phyloP scores from a whole-genome alignment of 1,140 invertebrate species.

The Pygmarrhopalites habei region DNA sequence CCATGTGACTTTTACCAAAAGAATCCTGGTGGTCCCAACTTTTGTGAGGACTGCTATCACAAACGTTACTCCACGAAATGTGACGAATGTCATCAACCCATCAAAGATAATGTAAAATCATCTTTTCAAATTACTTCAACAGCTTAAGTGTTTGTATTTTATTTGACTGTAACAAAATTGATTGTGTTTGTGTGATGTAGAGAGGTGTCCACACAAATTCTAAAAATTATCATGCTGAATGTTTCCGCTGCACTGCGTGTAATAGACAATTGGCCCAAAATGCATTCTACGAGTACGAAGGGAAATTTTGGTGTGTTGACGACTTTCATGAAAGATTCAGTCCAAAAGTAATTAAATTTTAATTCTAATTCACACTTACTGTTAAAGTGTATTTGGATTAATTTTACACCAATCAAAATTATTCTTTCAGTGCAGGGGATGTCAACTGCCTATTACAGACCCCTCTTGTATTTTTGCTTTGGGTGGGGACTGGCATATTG shows the following conservation, averaged over 20 bases:
- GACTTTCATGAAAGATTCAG: conserved; percentile 59
- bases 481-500: conserved; percentile 60
- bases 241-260: conserved; percentile 58
- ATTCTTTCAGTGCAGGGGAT: conserved; percentile 59
- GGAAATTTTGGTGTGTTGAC: conserved; percentile 46
- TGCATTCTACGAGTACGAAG: conserved; percentile 50
- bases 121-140: too few relatives aligned
- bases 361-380: too few relatives aligned
- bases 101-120: conserved; percentile 46
- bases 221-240: conserved; percentile 45
- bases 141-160: too few relatives aligned
- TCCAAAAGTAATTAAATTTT: too few relatives aligned
- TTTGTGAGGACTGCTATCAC: conserved; percentile 58
- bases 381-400: too few relatives aligned
- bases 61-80: conserved; percentile 60
- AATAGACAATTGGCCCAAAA: conserved; percentile 53
- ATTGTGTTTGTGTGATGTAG: too few relatives aligned
- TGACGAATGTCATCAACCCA: conserved; percentile 54
- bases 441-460: conserved; percentile 51
- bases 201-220: too few relatives aligned
- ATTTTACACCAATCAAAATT: too few relatives aligned
- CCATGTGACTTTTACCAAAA: conserved; percentile 60
- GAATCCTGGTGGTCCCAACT: conserved; percentile 46
- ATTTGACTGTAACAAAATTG: too few relatives aligned
- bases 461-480: conserved; percentile 61